phyloP scores from a whole-genome alignment of 2,797 vertebrate genomes.

The Synanceia verrucosa region DNA sequence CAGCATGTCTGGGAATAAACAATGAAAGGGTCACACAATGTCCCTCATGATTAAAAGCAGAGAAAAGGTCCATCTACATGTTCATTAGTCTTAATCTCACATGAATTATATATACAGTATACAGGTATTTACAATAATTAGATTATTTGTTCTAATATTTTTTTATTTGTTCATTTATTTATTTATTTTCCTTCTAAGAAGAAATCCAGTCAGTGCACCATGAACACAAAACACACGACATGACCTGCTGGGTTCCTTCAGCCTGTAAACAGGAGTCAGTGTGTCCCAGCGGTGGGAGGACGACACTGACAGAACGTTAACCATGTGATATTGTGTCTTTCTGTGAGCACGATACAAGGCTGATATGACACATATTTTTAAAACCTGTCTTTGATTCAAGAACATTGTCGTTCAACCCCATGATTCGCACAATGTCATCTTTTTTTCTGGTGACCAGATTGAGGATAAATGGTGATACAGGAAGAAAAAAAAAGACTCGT shows the following conservation, averaged over 20 bases:
- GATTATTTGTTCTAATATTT: too few species aligned
- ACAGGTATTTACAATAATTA: too few species aligned
- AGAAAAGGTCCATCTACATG: background rate
- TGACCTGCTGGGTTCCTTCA: conserved; percentile 30
- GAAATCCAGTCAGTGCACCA: conserved; percentile 37
- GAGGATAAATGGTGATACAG: conserved; percentile 15
- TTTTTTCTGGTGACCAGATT: background rate
- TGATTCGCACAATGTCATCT: background rate
- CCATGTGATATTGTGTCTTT: too few species aligned
- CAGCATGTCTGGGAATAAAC: background rate
- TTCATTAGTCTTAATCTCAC: background rate
- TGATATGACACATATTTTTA: too few species aligned
- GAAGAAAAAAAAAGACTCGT: conserved; percentile 32
- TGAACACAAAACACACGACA: conserved; percentile 30
- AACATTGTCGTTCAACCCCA: background rate
- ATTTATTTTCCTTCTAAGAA: too few species aligned
- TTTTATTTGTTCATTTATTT: too few species aligned
- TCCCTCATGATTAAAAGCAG: background rate
- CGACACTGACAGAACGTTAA: conserved; percentile 35
- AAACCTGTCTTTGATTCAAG: conserved; percentile 30
- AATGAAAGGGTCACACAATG: background rate
- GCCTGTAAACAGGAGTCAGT: conserved; percentile 36
- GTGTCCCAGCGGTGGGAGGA: conserved; percentile 19
- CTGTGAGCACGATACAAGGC: too few species aligned
- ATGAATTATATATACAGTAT: too few species aligned